Evolutionary conservation across 2,888 invertebrate species (phyloP).

Genomic region (Ochlodes sylvanus): DNA sequence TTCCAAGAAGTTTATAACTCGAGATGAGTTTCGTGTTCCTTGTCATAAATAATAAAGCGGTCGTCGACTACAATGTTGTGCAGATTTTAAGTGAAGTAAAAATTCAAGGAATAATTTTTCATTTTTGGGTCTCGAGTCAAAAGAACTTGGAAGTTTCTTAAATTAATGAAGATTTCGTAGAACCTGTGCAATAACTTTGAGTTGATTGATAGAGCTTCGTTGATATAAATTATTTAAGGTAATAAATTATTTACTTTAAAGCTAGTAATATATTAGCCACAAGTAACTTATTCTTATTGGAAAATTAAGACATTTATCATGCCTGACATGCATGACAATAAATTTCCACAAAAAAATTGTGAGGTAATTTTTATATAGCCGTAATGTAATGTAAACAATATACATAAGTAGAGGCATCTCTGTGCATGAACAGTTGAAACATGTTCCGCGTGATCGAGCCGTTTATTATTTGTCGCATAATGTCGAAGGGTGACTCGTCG

Average conservation of each 20-base stretch:
- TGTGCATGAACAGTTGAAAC: constrained; percentile 44
- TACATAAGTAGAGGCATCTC: constrained; percentile 17
- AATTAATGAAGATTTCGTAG: constrained; percentile 70
- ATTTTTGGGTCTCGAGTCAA: constrained; percentile 68
- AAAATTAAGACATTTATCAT: too few species aligned
- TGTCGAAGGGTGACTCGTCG: constrained; percentile 60
- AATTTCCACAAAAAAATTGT: too few species aligned
- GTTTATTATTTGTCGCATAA: constrained; percentile 54
- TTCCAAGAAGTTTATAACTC: constrained; percentile 86
- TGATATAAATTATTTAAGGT: neutral
- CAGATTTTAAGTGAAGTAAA: constrained; percentile 83
- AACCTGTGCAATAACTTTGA: constrained; percentile 54
- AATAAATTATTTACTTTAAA: neutral
- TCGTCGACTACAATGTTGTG: constrained; percentile 82
- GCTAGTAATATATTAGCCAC: too few species aligned
- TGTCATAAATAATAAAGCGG: constrained; percentile 85
- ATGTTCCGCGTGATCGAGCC: constrained; percentile 53
- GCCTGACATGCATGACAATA: too few species aligned
- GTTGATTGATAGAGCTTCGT: constrained; percentile 22
- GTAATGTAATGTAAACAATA: constrained; percentile 1
- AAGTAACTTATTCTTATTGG: too few species aligned
- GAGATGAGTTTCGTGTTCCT: constrained; percentile 85
- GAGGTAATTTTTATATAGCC: neutral
- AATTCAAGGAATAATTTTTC: constrained; percentile 78
- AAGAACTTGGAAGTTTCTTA: constrained; percentile 67